Evolutionary conservation across 2,797 vertebrate genomes (phyloP).

Genomic region (Tokudaia muenninki): DNA sequence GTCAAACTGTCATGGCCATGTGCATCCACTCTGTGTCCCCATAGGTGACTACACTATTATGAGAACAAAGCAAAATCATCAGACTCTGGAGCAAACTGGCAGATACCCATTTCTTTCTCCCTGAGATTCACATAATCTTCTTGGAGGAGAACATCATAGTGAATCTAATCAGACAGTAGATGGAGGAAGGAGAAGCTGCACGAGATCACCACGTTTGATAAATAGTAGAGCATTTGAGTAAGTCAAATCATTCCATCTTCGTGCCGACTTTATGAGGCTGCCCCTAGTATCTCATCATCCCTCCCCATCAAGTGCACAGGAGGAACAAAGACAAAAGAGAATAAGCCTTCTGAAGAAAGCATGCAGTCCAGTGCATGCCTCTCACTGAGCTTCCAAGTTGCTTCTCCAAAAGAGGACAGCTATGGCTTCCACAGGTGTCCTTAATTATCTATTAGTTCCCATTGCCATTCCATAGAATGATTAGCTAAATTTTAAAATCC

Average conservation of each 20-base stretch:
- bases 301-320: background rate
- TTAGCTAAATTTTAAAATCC: background rate
- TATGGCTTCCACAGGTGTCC: background rate
- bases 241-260: background rate
- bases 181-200: background rate
- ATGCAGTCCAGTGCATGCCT: background rate
- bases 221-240: background rate
- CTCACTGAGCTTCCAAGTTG: background rate
- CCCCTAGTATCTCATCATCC: background rate
- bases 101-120: background rate
- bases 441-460: background rate
- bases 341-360: background rate
- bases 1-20: background rate
- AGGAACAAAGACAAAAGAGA: background rate
- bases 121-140: background rate
- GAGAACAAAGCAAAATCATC: conserved; percentile 23
- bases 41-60: background rate
- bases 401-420: background rate
- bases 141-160: background rate
- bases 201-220: background rate
- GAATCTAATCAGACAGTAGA: background rate
- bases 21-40: background rate
- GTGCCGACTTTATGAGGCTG: background rate
- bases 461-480: background rate
- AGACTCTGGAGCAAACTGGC: background rate